These are phyloP conservation scores for Caenorhabditis imperialis DNA, from an alignment of 2,888 invertebrate species.

Conservation along the genomic window DNA sequence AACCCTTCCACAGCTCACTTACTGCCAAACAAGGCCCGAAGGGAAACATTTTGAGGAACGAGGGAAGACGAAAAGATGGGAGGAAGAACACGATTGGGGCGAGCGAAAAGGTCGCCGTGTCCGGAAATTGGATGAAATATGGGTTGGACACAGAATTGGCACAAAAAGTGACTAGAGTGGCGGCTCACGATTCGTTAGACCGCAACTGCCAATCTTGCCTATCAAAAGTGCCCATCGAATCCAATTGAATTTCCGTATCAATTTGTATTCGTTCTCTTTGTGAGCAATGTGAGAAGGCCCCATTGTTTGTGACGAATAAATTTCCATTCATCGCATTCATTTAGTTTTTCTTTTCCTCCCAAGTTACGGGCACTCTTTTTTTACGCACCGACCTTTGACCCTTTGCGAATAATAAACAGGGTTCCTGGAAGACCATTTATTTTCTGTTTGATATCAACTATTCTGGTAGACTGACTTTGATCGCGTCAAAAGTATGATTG, in stretches of 20 bases:
- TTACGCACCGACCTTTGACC: constrained; percentile 8
- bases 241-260: background rate
- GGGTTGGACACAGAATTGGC: constrained; percentile 18
- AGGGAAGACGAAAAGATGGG: constrained; percentile 9
- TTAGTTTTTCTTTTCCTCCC: constrained; percentile 1
- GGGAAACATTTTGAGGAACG: background rate
- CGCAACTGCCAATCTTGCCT: too few species aligned
- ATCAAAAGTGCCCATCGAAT: background rate
- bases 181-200: constrained; percentile 7
- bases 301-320: constrained; percentile 10
- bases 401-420: constrained; percentile 12
- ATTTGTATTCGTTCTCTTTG: constrained; percentile 1
- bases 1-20: background rate
- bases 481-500: too few species aligned
- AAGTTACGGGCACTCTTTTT: constrained; percentile 26
- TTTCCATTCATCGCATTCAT: constrained; percentile 17
- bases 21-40: background rate
- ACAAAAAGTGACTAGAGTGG: constrained; percentile 10
- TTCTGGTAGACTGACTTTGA: too few species aligned
- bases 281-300: too few species aligned
- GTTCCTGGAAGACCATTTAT: too few species aligned
- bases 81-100: constrained; percentile 24
- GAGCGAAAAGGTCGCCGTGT: constrained; percentile 44
- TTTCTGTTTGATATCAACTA: too few species aligned
- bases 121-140: constrained; percentile 50